Evolutionary conservation across 2,888 invertebrate species (phyloP).

Genomic region (Arctia plantaginis): DNA sequence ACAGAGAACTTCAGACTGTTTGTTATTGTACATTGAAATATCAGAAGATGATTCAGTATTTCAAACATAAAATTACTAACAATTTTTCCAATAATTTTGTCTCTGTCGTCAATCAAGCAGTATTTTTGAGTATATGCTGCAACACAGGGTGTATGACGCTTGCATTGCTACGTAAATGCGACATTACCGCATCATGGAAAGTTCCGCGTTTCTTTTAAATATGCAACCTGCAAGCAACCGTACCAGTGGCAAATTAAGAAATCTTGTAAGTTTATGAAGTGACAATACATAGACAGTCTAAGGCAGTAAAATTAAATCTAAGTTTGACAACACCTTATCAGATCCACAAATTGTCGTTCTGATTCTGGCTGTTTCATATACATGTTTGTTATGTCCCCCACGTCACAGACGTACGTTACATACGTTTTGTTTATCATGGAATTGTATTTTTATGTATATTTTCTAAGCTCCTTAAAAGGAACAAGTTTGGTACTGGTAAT

Average conservation of each 20-base stretch:
- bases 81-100: neutral
- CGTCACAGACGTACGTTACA: no score
- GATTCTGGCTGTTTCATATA: no score
- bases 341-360: no score
- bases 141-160: neutral
- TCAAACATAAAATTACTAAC: neutral
- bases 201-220: neutral
- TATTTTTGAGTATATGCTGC: neutral
- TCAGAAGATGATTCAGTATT: neutral
- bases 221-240: no score
- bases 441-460: neutral
- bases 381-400: no score
- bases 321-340: no score
- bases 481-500: neutral
- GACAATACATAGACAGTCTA: no score
- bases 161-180: neutral
- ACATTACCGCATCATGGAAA: neutral
- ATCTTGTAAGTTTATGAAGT: neutral
- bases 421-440: no score
- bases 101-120: neutral
- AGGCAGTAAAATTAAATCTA: no score
- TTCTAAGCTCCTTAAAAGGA: neutral
- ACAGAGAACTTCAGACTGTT: neutral
- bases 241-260: neutral
- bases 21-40: neutral